Evolutionary conservation across 53 echinoderm and acorn worm genomes (phyloP).

Genomic region (Pentamera pediparva): DNA sequence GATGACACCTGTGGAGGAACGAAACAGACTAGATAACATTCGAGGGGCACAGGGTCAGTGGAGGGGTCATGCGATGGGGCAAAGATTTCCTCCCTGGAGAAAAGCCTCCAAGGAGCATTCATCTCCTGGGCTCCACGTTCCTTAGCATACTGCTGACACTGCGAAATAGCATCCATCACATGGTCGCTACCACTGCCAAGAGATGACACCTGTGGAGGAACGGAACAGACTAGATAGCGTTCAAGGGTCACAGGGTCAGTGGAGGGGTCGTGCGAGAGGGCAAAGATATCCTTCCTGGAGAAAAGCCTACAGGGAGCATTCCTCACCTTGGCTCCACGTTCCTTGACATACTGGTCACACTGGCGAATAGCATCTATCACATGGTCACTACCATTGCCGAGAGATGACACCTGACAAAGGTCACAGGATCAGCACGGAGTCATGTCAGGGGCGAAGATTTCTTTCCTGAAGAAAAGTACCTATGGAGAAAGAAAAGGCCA

Average conservation of each 20-base stretch:
- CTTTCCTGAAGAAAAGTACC: too few species aligned
- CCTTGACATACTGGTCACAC: conserved; percentile 94
- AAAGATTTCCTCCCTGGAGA: conserved; percentile 99
- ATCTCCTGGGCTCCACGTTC: conserved; percentile 96
- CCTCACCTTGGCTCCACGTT: conserved; percentile 92
- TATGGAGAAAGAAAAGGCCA: too few species aligned
- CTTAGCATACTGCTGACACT: conserved; percentile 94
- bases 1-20: conserved; percentile 67
- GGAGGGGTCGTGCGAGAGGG: conserved; percentile 94
- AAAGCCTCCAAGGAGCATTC: conserved; percentile 94
- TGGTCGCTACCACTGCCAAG: conserved; percentile 95
- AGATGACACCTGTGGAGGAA: conserved; percentile 66
- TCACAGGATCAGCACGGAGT: too few species aligned
- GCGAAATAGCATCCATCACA: conserved; percentile 99
- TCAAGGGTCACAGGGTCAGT: conserved; percentile 78
- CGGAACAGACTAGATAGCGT: background rate
- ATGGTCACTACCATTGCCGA: conserved; percentile 92
- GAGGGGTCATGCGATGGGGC: conserved; percentile 98
- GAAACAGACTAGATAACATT: background rate
- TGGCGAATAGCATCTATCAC: conserved; percentile 99
- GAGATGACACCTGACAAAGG: conserved; percentile 81
- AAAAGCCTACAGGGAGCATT: conserved; percentile 97
- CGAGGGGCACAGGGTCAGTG: conserved; percentile 77
- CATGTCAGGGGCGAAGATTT: too few species aligned
- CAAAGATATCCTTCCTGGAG: conserved; percentile 99